Evolutionary conservation across 2,888 invertebrate genomes (phyloP), one percentile per base, ranked within the genome.

Genomic region (Acronicta psi): DNA sequence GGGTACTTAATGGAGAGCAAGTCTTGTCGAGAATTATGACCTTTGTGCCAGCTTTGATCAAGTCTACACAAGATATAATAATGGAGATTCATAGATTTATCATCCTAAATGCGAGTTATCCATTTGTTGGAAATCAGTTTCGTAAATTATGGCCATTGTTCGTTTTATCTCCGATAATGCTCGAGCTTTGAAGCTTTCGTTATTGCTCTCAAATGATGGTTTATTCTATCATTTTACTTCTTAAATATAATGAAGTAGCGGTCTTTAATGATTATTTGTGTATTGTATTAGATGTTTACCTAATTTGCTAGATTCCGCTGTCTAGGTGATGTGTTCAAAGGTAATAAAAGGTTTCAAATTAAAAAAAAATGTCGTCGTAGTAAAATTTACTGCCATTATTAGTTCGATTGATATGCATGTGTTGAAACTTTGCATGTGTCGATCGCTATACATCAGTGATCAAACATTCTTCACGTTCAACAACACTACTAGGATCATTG

Each of bases 371-470:
- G 73, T 83, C 73, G 76, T 86, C 59, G 80, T 87, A 84, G 83
- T 77, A 69, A 71, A 73, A 68, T 53, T 64, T 61, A 77, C 58
- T 63, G 36, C 53, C 73, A 68, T 76, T 61, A 67, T 71, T 82
- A 84, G 81, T 65, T 82, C 66, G 59, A 74, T 79, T 80, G 78
- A 68, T 77, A 59, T 87, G 89, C 89, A 90, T 90, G 90, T 73
- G 53, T 71, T 79, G 70, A 50, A 44, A 74, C 77, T 77, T 81
- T 89, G 90, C 90, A 90, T 90, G 90, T 62, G 60, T 80, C 74
- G 71, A 73, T 83, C 73, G 75, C 66, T 77, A 66, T 70, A 75
- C 64, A 77, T 80, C 58, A 66, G 69, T 64, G 64, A 68, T 80
- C 63, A 73, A 74, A 77, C 72, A 79, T 75, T 62, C 11, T 62